A percentile compares a stretch with the other conserved stretches of the same genome.
phyloP scores from a whole-genome alignment of 2,888 invertebrate genomes.

The Leptinotarsa tumamoca region DNA sequence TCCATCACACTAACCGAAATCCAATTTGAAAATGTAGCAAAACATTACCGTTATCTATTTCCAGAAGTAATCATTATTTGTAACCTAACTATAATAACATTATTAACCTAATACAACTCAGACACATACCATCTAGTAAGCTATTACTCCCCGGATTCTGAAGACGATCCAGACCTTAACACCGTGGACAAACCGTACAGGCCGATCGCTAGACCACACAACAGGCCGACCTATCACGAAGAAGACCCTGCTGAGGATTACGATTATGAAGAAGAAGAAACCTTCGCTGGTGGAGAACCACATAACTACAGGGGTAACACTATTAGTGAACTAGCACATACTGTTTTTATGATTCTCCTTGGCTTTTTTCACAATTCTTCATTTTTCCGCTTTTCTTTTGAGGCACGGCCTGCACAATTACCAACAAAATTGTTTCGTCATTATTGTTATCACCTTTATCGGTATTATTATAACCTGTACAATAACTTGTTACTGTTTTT shows the following conservation, averaged over 20 bases:
- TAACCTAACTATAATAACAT: slow-evolving; percentile 47
- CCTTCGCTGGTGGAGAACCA: slow-evolving; percentile 42
- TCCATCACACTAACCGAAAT: too few relatives aligned
- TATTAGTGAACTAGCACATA: slow-evolving; percentile 25
- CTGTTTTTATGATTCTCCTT: not conserved
- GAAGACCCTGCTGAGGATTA: slow-evolving; percentile 46
- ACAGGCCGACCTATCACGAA: slow-evolving; percentile 29
- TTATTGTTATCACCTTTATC: too few relatives aligned
- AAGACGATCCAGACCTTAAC: slow-evolving; percentile 61
- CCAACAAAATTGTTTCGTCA: too few relatives aligned
- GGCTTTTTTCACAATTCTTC: not conserved
- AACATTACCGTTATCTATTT: too few relatives aligned
- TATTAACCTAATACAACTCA: slow-evolving; percentile 52
- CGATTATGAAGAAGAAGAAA: slow-evolving; percentile 45
- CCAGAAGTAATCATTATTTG: slow-evolving; percentile 5
- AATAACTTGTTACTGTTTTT: too few relatives aligned
- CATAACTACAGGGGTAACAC: slow-evolving; percentile 56
- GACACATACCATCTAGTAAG: slow-evolving; percentile 66
- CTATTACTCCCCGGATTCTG: slow-evolving; percentile 62
- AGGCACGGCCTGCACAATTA: too few relatives aligned
- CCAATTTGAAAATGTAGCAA: too few relatives aligned
- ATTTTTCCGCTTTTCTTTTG: too few relatives aligned
- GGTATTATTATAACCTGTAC: too few relatives aligned
- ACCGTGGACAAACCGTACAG: slow-evolving; percentile 62
- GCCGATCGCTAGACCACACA: slow-evolving; percentile 53